A percentile compares a stretch with the other conserved stretches of the same genome.
phyloP scores from a whole-genome alignment of 2,888 invertebrate genomes.

The Hemaris fuciformis region DNA sequence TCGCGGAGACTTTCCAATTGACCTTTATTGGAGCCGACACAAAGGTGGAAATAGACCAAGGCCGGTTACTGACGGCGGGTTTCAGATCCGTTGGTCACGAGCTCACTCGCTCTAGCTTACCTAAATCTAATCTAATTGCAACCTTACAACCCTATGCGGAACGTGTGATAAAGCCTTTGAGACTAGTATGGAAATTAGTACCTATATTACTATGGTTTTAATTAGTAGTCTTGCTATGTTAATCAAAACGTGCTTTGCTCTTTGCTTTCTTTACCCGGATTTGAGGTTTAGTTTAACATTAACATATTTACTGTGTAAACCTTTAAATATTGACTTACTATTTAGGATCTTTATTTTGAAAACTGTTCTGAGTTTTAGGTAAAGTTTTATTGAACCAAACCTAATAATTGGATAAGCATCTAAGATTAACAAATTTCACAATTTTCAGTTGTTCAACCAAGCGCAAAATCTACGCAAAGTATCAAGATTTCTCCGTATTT shows the following conservation, averaged over 20 bases:
- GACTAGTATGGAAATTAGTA: constrained; percentile 25
- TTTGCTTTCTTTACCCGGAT: neutral
- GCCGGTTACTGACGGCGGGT: constrained; percentile 66
- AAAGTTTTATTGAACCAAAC: too few species aligned
- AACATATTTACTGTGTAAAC: neutral
- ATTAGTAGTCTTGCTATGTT: neutral
- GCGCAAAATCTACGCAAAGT: neutral
- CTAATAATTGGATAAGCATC: neutral
- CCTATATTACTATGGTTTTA: neutral
- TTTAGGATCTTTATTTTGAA: too few species aligned
- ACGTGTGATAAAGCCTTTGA: constrained; percentile 34
- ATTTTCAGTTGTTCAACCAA: neutral
- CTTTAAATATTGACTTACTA: too few species aligned
- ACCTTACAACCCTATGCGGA: constrained; percentile 40
- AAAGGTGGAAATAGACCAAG: constrained; percentile 74
- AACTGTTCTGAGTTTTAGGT: too few species aligned
- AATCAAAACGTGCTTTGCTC: neutral
- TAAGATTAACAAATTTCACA: neutral
- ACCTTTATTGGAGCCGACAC: constrained; percentile 66
- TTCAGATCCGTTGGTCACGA: constrained; percentile 76
- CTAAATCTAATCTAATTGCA: constrained; percentile 52
- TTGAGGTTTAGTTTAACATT: neutral
- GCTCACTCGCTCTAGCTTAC: constrained; percentile 42
- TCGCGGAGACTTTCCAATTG: constrained; percentile 63
- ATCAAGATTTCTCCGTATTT: neutral